phyloP scores from a whole-genome alignment of 1,140 invertebrate species.

The Zelostemma sp. region DNA sequence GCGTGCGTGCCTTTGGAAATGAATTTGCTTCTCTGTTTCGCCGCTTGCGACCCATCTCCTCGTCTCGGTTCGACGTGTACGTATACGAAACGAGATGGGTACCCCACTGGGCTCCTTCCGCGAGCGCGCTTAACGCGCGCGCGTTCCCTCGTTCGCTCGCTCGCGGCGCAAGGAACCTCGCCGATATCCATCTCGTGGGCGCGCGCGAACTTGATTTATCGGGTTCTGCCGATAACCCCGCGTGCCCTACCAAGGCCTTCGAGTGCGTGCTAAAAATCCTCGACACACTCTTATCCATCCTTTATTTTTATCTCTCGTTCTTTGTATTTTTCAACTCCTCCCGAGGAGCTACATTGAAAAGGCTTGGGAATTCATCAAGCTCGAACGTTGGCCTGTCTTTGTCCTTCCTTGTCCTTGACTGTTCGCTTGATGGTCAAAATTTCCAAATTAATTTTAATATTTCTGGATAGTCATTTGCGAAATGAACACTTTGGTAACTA shows the following conservation, averaged over 20 bases:
- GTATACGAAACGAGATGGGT: conserved; percentile 18
- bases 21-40: conserved; percentile 14
- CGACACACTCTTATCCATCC: conserved; percentile 28
- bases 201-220: conserved; percentile 63
- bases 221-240: conserved; percentile 53
- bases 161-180: conserved; percentile 24
- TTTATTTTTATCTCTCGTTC: conserved; percentile 14
- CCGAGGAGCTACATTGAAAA: too few species aligned
- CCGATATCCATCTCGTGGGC: conserved; percentile 58
- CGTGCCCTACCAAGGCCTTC: conserved; percentile 21
- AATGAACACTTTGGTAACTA: too few species aligned
- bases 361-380: too few species aligned
- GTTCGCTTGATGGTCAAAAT: too few species aligned
- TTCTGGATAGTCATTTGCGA: too few species aligned
- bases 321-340: conserved; percentile 4
- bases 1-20: not conserved
- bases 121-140: conserved; percentile 18
- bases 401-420: too few species aligned
- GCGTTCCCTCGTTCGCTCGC: conserved; percentile 7
- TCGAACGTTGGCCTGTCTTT: too few species aligned
- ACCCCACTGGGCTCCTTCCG: conserved; percentile 36
- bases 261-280: conserved; percentile 44
- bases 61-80: conserved; percentile 18
- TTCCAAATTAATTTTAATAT: too few species aligned
- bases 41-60: not conserved